Percentiles rank a stretch among this genome's conserved stretches.
Conservation (phyloP, 2,113 vertebrate species). For the Brachyhypopomus gauderio region DNA sequence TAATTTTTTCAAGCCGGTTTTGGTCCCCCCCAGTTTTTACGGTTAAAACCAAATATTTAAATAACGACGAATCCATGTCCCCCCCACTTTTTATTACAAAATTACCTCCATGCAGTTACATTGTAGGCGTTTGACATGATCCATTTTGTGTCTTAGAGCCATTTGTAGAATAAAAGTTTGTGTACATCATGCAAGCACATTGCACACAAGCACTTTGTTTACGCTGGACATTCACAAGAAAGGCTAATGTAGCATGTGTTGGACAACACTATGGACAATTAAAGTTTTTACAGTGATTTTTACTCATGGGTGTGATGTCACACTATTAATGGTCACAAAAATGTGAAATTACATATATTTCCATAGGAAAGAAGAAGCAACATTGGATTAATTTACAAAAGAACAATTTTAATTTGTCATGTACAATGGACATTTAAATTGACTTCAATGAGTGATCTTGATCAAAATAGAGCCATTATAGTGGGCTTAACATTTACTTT, state of each 20-base stretch:
- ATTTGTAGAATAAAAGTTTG: conserved; percentile 10
- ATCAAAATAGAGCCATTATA: background rate
- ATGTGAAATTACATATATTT: background rate
- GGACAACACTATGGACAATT: too few relatives aligned
- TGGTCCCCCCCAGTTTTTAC: too few relatives aligned
- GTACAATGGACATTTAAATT: background rate
- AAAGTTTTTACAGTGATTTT: background rate
- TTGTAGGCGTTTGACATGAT: background rate
- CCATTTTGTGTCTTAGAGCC: conserved; percentile 12
- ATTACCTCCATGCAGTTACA: background rate
- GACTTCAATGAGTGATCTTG: background rate
- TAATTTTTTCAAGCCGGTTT: too few relatives aligned
- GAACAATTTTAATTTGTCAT: background rate
- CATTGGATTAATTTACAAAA: background rate
- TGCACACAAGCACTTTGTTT: conserved; percentile 15
- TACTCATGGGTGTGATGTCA: background rate
- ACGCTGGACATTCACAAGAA: conserved; percentile 40
- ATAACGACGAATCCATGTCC: too few relatives aligned
- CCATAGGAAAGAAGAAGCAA: background rate
- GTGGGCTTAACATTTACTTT: background rate
- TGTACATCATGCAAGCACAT: background rate
- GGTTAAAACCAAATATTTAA: too few relatives aligned
- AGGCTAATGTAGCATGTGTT: conserved; percentile 56
- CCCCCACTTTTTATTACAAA: too few relatives aligned
- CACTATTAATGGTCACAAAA: background rate